Base-by-base conservation (phyloP, 2,888 invertebrate genomes). In the Sarcophaga caerulescens region DNA sequence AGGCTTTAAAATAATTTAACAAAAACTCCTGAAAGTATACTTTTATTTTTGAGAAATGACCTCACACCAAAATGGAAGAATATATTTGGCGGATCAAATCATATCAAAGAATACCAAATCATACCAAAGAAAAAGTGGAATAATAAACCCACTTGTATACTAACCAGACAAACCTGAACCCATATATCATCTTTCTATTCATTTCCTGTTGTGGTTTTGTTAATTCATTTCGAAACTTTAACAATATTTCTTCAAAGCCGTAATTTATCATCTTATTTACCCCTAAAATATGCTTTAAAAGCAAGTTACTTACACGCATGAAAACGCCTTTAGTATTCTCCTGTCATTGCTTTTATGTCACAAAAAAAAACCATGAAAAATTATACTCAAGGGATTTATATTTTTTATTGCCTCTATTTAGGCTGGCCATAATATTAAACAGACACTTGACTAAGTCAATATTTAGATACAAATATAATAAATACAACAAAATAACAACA, bases 351-450 rank as follows among this genome's bases (percentile, higher is more conserved):
- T 75, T 25, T 62, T 66, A 19, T 35, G 65, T 57, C 19, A 35
- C 10, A 35, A 8, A 35, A 10, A 10, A 66, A 76, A 57, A 66
- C 35, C 44, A 65, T 76, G 66, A 68, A 76, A 66, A 12, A 76
- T 59, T 76, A 23, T 76, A 17, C 68, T 45, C 23, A 59, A 52
- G 76, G 59, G 52, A 74, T 68, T 35, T 35, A 35, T 35, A 35
- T 35, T 44, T 80, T 44, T 45, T 57, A 45, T 60, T 35, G 65
- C 65, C 63, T 80, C 60, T 21, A 4, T 80, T 73, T 45, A 66
- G 45, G 73, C 35, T 70, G 62, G 35, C 10, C 4, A 25, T 47
- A 47, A 14, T 17, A 25, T 23, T 52, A 52, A 52, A 52, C 52
- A 52, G 52, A 52, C 17, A 52, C 17, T 52, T 14, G 52, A 14